Base-by-base conservation (phyloP, 2,888 invertebrate species). In the Dromius quadrimaculatus region DNA sequence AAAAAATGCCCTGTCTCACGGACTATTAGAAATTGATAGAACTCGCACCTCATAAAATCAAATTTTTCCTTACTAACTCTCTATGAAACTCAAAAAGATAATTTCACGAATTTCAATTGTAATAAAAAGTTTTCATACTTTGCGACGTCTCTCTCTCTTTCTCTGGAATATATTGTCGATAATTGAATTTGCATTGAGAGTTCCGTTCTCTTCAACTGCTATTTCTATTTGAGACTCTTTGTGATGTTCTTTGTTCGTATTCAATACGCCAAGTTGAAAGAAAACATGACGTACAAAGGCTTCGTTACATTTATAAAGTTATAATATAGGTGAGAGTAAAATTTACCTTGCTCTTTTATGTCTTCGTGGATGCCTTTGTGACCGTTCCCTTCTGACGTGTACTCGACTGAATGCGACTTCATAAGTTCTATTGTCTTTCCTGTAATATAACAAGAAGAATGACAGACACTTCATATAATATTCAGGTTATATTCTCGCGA, bases 401-500 rank as follows among this genome's bases (percentile, higher is more conserved):
- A 81, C 28, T 79, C 75, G 2, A 80, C 74, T 9, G 82, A 78
- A 45, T 83, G 82, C 11, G 79, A 78, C 76, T 83, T 83, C 76
- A 81, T 78, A 74, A 81, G 77, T 69, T 79, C 79, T 68, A 82
- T 69, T 6, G 81, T 80, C 74, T 80, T 81, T 43, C 79, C 82
- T 81, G 71, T n/a, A 74, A 77, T n/a, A n/a, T n/a, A n/a, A n/a
- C n/a, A n/a, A n/a, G n/a, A n/a, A n/a, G n/a, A n/a, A n/a, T n/a
- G n/a, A n/a, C n/a, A n/a, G n/a, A n/a, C n/a, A n/a, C n/a, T n/a
- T n/a, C n/a, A n/a, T n/a, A n/a, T 70, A 57, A 50, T 57, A 32
- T 32, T 32, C 5, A 6, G 5, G 5, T 32, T 32, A 32, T 6
- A 6, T 32, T 32, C 4, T 6, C 32, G 32, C 32, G 32, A n/a